Evolutionary conservation across 2,113 vertebrate species (phyloP), one percentile per base, ranked within the genome.

Genomic region (Calonectris borealis): DNA sequence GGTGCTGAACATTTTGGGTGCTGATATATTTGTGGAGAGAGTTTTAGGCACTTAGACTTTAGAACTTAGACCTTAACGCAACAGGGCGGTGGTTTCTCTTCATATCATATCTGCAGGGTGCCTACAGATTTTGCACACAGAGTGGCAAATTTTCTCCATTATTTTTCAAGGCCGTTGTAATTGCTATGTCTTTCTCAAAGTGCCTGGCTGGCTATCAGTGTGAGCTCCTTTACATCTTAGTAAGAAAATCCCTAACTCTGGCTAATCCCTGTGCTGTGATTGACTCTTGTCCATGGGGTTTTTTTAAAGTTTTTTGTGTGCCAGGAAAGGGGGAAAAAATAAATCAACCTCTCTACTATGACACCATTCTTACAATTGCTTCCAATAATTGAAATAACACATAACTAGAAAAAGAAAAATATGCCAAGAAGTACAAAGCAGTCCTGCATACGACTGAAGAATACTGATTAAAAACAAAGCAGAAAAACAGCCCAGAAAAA

Each of bases 201-300:
- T 44, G 75, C 79, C 78, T 83, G 82, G 42, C 75, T 94, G 60
- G 84, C 84, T 88, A 91, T 73, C 95, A 90, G 38, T 49, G 66
- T 64, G 86, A 95, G 87, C 89, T 95, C 89, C 91, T 95, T 96
- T 93, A 91, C 78, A 95, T 90, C 42, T 94, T 48, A 90, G 66
- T 34, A 80, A 58, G 62, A 95, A 95, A 93, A 94, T 83, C 78
- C 62, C 55, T 49, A 85, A 83, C 89, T 89, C 57, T 83, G 62
- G 58, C 85, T 96, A 97, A 97, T 96, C 90, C 85, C 68, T 68
- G 13, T 40, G 62, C 71, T 83, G 38, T 73, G 76, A 90, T 5
- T 90, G 76, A 94, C 64, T 94, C 60, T 90, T 2, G 3, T 85
- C 68, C 55, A 27, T 21, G 10, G 36, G 36, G 36, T 38, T 13